Base-by-base conservation (phyloP, 1,140 invertebrate genomes). In the Acromyrmex echinatior region DNA sequence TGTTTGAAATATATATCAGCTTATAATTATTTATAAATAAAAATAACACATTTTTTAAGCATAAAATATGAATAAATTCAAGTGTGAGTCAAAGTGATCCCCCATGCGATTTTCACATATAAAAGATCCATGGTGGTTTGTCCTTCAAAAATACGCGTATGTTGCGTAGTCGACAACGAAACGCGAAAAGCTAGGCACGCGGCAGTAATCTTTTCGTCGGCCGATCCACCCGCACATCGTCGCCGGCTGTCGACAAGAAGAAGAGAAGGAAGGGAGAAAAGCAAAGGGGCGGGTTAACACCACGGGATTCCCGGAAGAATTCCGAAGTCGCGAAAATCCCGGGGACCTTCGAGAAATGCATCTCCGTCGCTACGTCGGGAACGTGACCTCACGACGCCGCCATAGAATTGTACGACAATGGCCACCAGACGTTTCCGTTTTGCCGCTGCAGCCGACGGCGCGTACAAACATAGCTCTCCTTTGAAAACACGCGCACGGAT, bases 301-400 rank as follows among this genome's bases (percentile, higher is more conserved):
- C 80, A 18, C 56, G 68, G 49, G 60, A 63, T 76, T 76, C 80
- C 58, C 80, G 9, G 39, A 84, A 84, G 70, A 84, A 84, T 84
- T 84, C 80, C 70, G 56, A 84, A 84, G 70, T 84, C 80, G 68
- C 70, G 70, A 84, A 84, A 84, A 84, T 84, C 80, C 73, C 80
- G 9, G 45, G 45, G 58, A 84, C 70, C 70, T 84, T 76, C 39
- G 80, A 62, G 80, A 39, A 84, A 84, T 84, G 80, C 80, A 74
- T 84, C 80, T 84, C 39, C 70, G 68, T 74, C 68, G 80, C 56
- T 56, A 80, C 77, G 28, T 18, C 28, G 53, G 68, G 39, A 82
- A 82, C 80, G 80, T 84, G 80, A 84, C 70, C 70, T 76, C 70
- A 74, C 70, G 70, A 63, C 45, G 71, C 39, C 80, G 68, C 80